Percentiles rank a stretch among this genome's conserved stretches.
These are phyloP conservation scores for Bothrops jararaca DNA, from an alignment of 2,113 vertebrate genomes.

Conservation along the genomic window DNA sequence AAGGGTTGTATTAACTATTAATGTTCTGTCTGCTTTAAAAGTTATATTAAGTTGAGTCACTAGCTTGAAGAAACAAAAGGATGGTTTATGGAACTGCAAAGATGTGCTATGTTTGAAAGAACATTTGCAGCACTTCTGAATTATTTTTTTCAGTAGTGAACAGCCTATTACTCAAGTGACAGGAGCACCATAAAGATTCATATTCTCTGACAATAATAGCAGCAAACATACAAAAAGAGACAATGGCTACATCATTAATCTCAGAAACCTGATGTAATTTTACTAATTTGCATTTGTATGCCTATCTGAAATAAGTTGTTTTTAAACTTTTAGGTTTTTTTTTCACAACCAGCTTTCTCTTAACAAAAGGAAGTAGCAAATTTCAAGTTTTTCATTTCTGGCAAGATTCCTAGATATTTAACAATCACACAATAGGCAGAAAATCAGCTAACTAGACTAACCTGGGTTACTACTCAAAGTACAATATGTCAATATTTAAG, in stretches of 20 bases:
- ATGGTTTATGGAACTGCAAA: background rate
- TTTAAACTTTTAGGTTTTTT: background rate
- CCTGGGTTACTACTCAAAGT: background rate
- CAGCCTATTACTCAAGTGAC: background rate
- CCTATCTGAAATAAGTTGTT: background rate
- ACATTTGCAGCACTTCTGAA: background rate
- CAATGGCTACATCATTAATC: background rate
- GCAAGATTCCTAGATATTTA: background rate
- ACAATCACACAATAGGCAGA: background rate
- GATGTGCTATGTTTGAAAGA: background rate
- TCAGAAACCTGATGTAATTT: conserved; percentile 11
- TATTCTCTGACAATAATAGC: background rate
- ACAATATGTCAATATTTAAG: background rate
- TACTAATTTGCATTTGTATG: background rate
- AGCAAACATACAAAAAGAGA: background rate
- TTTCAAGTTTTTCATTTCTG: background rate
- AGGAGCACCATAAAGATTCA: background rate
- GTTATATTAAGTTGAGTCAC: background rate
- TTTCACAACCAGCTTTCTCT: background rate
- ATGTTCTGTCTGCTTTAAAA: background rate
- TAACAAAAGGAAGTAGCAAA: conserved; percentile 13
- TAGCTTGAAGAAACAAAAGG: background rate
- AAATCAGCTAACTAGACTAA: background rate
- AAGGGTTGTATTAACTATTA: background rate
- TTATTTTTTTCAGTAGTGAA: background rate